A percentile compares a stretch with the other conserved stretches of the same genome.
Conservation (phyloP, 2,113 vertebrate genomes). For the Pagrus major region DNA sequence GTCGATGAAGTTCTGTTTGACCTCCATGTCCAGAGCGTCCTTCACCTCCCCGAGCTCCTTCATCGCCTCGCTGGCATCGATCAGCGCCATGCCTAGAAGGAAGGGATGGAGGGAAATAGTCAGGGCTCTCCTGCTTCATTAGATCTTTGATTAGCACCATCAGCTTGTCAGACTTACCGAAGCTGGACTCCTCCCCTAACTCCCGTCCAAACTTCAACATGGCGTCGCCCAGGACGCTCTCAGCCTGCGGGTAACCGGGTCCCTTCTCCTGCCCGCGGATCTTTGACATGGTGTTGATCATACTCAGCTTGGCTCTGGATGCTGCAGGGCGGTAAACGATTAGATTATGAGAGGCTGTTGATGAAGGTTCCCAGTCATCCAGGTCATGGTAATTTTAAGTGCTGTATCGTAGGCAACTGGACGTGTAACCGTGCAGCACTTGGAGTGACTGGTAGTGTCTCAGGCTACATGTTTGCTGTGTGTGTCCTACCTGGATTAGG, state of each 20-base stretch:
- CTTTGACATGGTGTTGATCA: constrained; percentile 99
- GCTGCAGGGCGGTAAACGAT: constrained; percentile 76
- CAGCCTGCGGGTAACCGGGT: constrained; percentile 94
- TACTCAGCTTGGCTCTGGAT: constrained; percentile 95
- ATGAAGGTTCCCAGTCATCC: no score
- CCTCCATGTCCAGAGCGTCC: constrained; percentile 96
- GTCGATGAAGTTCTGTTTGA: constrained; percentile 99
- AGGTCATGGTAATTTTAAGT: no score
- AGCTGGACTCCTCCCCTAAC: constrained; percentile 95
- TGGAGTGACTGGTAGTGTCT: neutral
- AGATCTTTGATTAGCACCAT: no score
- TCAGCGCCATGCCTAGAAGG: constrained; percentile 88
- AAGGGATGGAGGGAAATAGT: neutral
- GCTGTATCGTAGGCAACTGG: no score
- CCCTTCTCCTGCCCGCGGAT: constrained; percentile 97
- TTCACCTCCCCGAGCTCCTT: constrained; percentile 96
- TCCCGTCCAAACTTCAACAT: constrained; percentile 95
- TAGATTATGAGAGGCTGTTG: neutral
- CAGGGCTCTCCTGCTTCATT: no score
- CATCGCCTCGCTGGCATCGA: constrained; percentile 93
- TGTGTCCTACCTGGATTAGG: constrained; percentile 90
- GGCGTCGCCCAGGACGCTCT: constrained; percentile 91
- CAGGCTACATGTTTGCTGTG: fast-evolving
- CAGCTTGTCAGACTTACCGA: constrained; percentile 83
- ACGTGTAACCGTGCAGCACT: no score